A percentile compares a stretch with the other conserved stretches of the same genome.
phyloP scores from a whole-genome alignment of 2,797 vertebrate genomes.

The Sarcophilus harrisii region DNA sequence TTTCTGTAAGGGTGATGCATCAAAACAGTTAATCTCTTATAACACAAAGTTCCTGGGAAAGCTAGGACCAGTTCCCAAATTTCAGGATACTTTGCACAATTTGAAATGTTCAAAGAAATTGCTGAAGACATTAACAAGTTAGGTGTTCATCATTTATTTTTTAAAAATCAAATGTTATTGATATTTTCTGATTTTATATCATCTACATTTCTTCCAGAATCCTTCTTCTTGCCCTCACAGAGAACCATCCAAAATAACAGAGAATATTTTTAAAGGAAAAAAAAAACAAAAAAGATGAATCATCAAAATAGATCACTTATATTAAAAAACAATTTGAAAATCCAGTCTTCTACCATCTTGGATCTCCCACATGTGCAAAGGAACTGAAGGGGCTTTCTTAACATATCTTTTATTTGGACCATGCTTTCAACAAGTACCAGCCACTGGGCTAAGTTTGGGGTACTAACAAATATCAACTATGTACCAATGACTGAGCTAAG shows the following conservation, averaged over 20 bases:
- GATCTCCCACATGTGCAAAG: neutral
- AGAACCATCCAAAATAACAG: neutral
- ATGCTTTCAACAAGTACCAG: neutral
- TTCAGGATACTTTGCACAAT: constrained; percentile 50
- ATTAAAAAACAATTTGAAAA: neutral
- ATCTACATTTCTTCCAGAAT: neutral
- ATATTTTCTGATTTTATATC: neutral
- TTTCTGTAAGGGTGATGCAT: constrained; percentile 40
- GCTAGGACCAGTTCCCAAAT: constrained; percentile 49
- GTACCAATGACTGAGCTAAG: neutral
- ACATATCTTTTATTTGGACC: neutral
- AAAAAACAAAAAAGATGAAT: neutral
- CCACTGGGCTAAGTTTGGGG: neutral
- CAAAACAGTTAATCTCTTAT: constrained; percentile 48
- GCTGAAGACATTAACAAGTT: neutral
- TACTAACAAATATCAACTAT: neutral
- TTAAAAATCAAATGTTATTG: neutral
- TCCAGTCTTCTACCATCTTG: neutral
- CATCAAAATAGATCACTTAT: neutral
- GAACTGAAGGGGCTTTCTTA: neutral
- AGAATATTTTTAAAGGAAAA: neutral
- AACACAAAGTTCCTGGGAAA: constrained; percentile 31
- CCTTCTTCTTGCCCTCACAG: neutral
- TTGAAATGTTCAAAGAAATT: constrained; percentile 55
- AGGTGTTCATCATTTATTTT: neutral